Base-by-base conservation (phyloP, 2,113 vertebrate genomes). In the Dicrurus megarhynchus region DNA sequence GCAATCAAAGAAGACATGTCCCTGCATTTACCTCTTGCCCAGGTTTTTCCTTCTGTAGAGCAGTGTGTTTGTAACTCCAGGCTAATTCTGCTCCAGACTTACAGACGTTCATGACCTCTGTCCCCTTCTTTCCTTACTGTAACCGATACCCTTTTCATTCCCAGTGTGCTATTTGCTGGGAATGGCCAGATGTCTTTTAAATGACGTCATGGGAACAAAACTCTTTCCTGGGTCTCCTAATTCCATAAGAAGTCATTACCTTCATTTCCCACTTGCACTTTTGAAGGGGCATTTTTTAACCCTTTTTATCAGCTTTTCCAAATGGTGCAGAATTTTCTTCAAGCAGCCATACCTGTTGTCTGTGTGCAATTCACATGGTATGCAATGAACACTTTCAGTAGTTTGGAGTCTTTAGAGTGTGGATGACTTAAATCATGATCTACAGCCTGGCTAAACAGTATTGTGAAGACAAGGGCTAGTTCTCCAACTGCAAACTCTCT, bases 71-170 rank as follows among this genome's bases (percentile, higher is more conserved):
- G 81, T 75, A 63, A 93, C 87, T 82, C 75, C 42, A 60, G 60
- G 71, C 59, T 87, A 65, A 87, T 88, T 93, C 79, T 96, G 67
- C 75, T 74, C 33, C 89, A 92, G 87, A 81, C 85, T 65, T 49
- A 11, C 12, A 46, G 19, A 94, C 56, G 11, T 94, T 94, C 91
- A 76, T 56, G 92, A 94, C 83, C 95, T 77, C 77, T 91, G 76
- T 87, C 87, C 67, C 87, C 91, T 95, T 97, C 93, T 96, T 93
- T 63, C 80, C 89, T 96, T 95, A 94, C 93, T 76, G 95, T 91
- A 96, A 93, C 39, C 2, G 53, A 96, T 92, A 89, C 37, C 46
- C 32, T 82, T 94, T 95, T 87, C 80, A 91, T 89, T 90, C 83
- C 86, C 88, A 53, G 46, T 23, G 49, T 76, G 78, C 49, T 67